These are phyloP conservation scores for Xiphophorus birchmanni DNA, from an alignment of 2,797 vertebrate species.

Conservation along the genomic window DNA sequence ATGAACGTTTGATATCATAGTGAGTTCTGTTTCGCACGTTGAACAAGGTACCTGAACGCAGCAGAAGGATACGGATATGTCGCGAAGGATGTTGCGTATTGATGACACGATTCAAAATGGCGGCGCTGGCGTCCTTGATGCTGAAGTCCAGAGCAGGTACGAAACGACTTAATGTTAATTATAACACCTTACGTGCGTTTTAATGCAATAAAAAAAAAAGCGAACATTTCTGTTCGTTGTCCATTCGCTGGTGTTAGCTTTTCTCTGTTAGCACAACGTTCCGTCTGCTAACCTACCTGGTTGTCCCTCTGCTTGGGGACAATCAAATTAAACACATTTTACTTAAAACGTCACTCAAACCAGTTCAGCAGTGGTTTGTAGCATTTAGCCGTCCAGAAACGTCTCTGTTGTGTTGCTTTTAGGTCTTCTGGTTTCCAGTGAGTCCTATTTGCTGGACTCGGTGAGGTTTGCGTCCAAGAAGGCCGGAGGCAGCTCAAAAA, in stretches of 20 bases:
- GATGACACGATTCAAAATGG: constrained; percentile 68
- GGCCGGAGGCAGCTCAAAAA: constrained; percentile 86
- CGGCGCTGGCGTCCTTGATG: constrained; percentile 73
- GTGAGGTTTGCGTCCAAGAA: constrained; percentile 91
- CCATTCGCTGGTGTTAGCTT: background rate
- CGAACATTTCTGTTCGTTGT: background rate
- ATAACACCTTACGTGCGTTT: background rate
- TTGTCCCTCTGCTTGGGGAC: background rate
- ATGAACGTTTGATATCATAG: background rate
- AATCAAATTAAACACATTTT: background rate
- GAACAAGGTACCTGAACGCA: constrained; percentile 2
- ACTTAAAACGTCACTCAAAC: background rate
- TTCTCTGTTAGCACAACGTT: background rate
- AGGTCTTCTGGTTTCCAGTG: constrained; percentile 66
- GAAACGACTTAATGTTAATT: background rate
- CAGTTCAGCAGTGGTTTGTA: background rate
- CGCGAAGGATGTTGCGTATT: background rate
- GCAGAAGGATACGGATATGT: constrained; percentile 30
- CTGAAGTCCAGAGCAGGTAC: constrained; percentile 65
- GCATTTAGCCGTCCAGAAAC: background rate
- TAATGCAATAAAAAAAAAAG: background rate
- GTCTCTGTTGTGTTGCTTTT: constrained; percentile 18
- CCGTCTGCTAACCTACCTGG: background rate
- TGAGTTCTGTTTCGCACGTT: background rate
- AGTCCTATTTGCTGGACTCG: constrained; percentile 53